Conservation (phyloP, 1,140 invertebrate species). For the Pseudomyrmex gracilis region DNA sequence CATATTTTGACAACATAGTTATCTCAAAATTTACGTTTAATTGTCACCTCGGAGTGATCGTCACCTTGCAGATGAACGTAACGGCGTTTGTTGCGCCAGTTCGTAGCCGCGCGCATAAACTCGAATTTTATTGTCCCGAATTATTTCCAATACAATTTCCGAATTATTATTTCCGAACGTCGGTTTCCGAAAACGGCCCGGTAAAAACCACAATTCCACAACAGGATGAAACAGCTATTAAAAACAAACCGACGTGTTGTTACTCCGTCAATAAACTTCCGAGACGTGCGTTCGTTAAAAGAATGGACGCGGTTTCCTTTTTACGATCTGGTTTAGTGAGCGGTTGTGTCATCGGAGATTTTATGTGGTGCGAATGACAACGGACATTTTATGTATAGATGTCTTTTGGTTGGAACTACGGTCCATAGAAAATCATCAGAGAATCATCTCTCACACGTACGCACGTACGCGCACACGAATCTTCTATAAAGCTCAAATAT, state of each 20-base stretch:
- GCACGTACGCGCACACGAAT: too few relatives aligned
- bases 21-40: constrained; percentile 66
- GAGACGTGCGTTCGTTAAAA: constrained; percentile 24
- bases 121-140: constrained; percentile 41
- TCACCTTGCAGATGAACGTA: constrained; percentile 31
- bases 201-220: constrained; percentile 34
- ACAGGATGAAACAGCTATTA: constrained; percentile 21
- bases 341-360: constrained; percentile 14
- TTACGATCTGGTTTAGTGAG: constrained; percentile 48
- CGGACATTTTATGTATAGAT: background rate
- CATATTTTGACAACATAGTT: background rate
- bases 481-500: background rate
- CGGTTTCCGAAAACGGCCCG: background rate
- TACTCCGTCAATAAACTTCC: constrained; percentile 53
- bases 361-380: background rate
- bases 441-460: background rate
- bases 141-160: too few relatives aligned
- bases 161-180: too few relatives aligned
- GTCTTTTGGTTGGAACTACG: background rate
- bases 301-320: constrained; percentile 16
- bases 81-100: constrained; percentile 19
- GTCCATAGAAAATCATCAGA: background rate
- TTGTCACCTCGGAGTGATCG: constrained; percentile 55
- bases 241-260: constrained; percentile 50
- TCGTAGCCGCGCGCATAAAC: constrained; percentile 25